phyloP scores from a whole-genome alignment of 1,140 invertebrate genomes.

The Bombus difficillimus region DNA sequence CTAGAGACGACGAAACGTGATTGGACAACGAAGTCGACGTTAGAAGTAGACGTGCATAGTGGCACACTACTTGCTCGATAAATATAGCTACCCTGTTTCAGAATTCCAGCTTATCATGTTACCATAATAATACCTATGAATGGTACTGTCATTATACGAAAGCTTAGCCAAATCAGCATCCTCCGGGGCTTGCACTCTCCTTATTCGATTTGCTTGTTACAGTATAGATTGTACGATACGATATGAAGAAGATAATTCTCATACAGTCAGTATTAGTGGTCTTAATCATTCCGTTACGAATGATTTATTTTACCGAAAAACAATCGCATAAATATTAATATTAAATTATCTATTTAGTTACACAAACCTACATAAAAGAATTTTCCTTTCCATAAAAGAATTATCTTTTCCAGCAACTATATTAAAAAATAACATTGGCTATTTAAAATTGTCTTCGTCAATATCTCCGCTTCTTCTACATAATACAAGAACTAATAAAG shows the following conservation, averaged over 20 bases:
- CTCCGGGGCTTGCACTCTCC: neutral
- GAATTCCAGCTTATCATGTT: neutral
- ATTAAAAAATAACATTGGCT: too few species aligned
- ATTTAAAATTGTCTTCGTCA: too few species aligned
- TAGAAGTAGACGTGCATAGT: neutral
- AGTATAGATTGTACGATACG: neutral
- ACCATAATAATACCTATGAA: neutral
- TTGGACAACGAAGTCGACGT: constrained; percentile 38
- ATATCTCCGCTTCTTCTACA: too few species aligned
- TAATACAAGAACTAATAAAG: neutral
- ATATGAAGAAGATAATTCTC: neutral
- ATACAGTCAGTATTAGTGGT: too few species aligned
- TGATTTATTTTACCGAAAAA: too few species aligned
- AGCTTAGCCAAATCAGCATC: neutral
- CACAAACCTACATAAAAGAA: too few species aligned
- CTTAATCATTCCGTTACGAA: too few species aligned
- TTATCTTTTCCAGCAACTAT: too few species aligned
- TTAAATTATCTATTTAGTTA: too few species aligned
- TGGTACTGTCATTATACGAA: neutral
- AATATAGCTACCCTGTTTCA: neutral
- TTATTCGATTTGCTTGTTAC: neutral
- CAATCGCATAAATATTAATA: too few species aligned
- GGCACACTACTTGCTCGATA: neutral
- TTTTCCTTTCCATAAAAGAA: too few species aligned
- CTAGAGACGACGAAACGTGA: constrained; percentile 42